phyloP scores from a whole-genome alignment of 2,113 vertebrate species.

The Xiphophorus couchianus region DNA sequence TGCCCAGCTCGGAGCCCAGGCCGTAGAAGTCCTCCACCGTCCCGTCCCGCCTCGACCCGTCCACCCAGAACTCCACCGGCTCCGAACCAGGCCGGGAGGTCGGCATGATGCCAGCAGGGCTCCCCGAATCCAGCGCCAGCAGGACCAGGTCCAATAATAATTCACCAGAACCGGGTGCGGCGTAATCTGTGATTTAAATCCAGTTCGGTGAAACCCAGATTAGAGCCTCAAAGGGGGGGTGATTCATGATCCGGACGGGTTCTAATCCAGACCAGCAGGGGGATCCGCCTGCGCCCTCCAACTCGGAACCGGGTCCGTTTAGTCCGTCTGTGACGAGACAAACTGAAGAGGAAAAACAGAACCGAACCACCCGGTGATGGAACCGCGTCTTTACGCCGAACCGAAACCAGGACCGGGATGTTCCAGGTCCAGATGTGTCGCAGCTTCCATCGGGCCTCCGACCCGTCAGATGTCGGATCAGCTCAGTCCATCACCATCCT shows the following conservation, averaged over 20 bases:
- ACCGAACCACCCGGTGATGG: not conserved
- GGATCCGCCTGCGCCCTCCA: conserved; percentile 46
- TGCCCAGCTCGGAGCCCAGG: conserved; percentile 81
- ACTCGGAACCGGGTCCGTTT: conserved; percentile 36
- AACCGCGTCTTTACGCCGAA: conserved; percentile 7
- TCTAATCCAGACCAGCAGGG: conserved; percentile 56
- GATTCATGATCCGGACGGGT: conserved; percentile 64
- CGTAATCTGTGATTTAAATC: conserved; percentile 59
- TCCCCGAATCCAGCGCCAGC: conserved; percentile 5
- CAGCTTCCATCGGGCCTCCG: conserved; percentile 56
- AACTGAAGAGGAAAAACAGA: not conserved
- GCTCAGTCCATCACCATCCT: conserved; percentile 48
- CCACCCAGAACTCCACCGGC: conserved; percentile 86
- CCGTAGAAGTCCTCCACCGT: conserved; percentile 84
- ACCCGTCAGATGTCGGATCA: conserved; percentile 39
- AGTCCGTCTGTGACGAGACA: not conserved
- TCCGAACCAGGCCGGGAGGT: conserved; percentile 79
- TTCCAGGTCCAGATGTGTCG: conserved; percentile 50
- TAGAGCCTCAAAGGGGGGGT: conserved; percentile 47
- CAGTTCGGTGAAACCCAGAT: conserved; percentile 59
- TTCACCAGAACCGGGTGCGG: conserved; percentile 29
- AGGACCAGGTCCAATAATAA: conserved; percentile 1
- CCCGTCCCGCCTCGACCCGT: conserved; percentile 84
- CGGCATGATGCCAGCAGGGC: conserved; percentile 77
- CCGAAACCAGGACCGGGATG: conserved; percentile 5